phyloP scores from a whole-genome alignment of 1,140 invertebrate genomes.

The Caenorhabditis inopinata region DNA sequence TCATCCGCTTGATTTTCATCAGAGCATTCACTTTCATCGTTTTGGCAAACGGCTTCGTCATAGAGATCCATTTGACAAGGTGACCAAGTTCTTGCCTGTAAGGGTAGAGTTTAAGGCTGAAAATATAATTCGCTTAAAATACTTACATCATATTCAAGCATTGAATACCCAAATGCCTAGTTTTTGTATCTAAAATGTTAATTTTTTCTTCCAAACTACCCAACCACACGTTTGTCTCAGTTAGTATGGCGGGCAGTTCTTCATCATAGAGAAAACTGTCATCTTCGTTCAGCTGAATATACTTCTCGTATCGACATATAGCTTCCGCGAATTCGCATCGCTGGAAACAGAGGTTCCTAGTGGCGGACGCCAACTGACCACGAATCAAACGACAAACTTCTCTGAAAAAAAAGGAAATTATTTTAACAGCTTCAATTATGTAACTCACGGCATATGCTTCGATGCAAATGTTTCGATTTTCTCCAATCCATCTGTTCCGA shows the following conservation, averaged over 20 bases:
- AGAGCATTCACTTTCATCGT: slow-evolving; percentile 17
- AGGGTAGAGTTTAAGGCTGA: too few species aligned
- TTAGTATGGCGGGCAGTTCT: too few species aligned
- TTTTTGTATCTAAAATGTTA: background rate
- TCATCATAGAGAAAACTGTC: background rate
- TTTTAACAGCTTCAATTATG: too few species aligned
- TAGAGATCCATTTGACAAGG: background rate
- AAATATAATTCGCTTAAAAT: too few species aligned
- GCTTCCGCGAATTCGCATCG: background rate
- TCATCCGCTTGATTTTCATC: background rate
- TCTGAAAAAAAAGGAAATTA: too few species aligned
- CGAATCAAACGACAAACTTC: background rate
- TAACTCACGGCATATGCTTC: background rate
- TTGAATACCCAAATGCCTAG: background rate
- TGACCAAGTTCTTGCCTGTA: background rate
- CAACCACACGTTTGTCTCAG: background rate
- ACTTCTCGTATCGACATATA: background rate
- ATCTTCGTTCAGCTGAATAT: background rate
- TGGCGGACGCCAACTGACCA: background rate
- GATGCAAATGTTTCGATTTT: background rate
- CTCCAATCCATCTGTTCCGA: background rate
- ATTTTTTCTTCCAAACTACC: background rate
- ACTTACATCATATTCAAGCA: slow-evolving; percentile 6
- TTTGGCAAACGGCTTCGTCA: slow-evolving; percentile 9
- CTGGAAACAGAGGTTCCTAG: background rate